These are phyloP conservation scores for Sipunculus nudus DNA, from an alignment of 2,888 invertebrate species.

Conservation along the genomic window DNA sequence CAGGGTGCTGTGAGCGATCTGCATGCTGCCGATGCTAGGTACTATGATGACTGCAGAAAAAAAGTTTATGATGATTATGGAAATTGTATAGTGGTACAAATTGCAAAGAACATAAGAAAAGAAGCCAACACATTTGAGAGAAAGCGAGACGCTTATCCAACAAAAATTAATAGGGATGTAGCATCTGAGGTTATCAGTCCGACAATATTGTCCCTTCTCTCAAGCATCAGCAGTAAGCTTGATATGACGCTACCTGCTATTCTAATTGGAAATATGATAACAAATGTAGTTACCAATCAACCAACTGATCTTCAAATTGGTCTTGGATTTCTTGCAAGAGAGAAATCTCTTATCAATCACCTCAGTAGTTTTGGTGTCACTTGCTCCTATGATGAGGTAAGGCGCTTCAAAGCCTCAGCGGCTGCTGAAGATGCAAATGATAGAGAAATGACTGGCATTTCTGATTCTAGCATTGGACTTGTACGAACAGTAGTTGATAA, in stretches of 20 bases:
- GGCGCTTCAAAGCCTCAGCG: conserved; percentile 39
- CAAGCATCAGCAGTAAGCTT: too few relatives aligned
- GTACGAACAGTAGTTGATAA: conserved; percentile 30
- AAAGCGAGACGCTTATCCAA: not conserved
- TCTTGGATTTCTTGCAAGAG: not conserved
- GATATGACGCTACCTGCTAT: not conserved
- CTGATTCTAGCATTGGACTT: conserved; percentile 17
- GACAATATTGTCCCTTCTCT: not conserved
- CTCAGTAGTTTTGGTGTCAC: conserved; percentile 27
- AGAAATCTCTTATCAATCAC: conserved; percentile 10
- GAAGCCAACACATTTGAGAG: not conserved
- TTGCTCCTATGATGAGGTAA: conserved; percentile 38
- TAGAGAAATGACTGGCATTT: not conserved
- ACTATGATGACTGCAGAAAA: not conserved
- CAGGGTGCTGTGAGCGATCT: too few relatives aligned
- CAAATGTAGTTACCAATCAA: not conserved
- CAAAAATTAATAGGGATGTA: not conserved
- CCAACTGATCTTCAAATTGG: not conserved
- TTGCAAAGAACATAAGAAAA: not conserved
- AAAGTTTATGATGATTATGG: not conserved
- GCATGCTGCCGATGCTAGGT: not conserved
- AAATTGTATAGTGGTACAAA: not conserved
- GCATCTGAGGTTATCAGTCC: conserved; percentile 2
- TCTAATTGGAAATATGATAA: conserved; percentile 1
- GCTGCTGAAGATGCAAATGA: conserved; percentile 24